A percentile compares a stretch with the other conserved stretches of the same genome.
Evolutionary conservation across 2,113 vertebrate species (phyloP).

Genomic region (Anolis sagrei): DNA sequence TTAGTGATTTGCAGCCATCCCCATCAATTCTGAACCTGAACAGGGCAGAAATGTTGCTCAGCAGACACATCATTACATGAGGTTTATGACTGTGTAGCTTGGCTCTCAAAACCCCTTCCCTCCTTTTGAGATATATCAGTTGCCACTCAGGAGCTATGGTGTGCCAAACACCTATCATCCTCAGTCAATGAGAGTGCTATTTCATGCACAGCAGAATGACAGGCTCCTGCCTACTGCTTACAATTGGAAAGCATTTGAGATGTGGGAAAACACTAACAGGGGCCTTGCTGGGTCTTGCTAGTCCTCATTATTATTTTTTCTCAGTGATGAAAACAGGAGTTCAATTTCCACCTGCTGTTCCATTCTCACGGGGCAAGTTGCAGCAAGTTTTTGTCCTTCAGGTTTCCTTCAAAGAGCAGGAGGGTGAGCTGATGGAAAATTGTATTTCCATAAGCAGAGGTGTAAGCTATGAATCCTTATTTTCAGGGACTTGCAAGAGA

Average conservation of each 20-base stretch:
- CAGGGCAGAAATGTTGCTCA: background rate
- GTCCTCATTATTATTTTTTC: no score
- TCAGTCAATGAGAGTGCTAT: background rate
- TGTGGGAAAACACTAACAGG: background rate
- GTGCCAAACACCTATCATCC: background rate
- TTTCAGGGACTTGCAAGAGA: background rate
- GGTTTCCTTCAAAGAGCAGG: background rate
- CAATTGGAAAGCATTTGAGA: background rate
- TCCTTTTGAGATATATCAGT: background rate
- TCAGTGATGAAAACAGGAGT: background rate
- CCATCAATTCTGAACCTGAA: no score
- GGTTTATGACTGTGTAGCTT: background rate
- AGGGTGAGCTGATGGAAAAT: background rate
- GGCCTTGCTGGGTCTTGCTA: background rate
- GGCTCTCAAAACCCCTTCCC: background rate
- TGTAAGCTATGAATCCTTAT: constrained; percentile 4
- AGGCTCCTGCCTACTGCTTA: background rate
- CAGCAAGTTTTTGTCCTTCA: background rate
- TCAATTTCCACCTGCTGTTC: constrained; percentile 19
- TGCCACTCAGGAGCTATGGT: background rate
- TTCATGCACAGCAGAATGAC: background rate
- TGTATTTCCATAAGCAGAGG: background rate
- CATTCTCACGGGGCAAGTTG: constrained; percentile 9
- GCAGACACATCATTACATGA: background rate
- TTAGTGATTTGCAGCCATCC: no score